Conservation (phyloP, 2,888 invertebrate genomes). For the Acronicta psi region DNA sequence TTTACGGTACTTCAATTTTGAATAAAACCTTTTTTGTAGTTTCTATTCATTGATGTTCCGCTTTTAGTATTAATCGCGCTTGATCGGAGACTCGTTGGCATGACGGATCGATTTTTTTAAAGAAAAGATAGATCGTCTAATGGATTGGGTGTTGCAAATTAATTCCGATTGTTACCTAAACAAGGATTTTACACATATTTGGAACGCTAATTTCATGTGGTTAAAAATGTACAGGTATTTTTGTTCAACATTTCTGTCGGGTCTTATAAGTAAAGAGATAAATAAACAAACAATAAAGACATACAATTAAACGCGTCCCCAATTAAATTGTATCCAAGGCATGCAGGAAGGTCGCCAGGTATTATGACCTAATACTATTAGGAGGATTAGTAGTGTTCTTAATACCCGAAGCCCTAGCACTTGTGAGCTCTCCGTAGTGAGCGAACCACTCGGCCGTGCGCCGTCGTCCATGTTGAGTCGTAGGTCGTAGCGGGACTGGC, state of each 20-base stretch:
- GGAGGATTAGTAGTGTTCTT: slow-evolving; percentile 74
- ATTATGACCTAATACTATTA: slow-evolving; percentile 81
- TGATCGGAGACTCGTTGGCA: slow-evolving; percentile 60
- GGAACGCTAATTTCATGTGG: slow-evolving; percentile 4
- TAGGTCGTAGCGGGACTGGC: slow-evolving; percentile 54
- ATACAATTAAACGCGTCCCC: slow-evolving; percentile 67
- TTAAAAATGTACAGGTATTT: slow-evolving; percentile 4
- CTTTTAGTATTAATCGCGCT: slow-evolving; percentile 56
- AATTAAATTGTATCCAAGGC: slow-evolving; percentile 70
- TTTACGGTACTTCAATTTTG: slow-evolving; percentile 57
- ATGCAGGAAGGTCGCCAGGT: slow-evolving; percentile 70
- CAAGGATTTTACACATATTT: slow-evolving; percentile 47
- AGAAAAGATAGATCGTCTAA: slow-evolving; percentile 39
- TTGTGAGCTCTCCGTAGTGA: slow-evolving; percentile 69
- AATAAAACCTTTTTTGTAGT: slow-evolving; percentile 40
- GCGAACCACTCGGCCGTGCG: slow-evolving; percentile 62
- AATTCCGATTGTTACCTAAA: slow-evolving; percentile 53
- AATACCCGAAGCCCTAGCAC: slow-evolving; percentile 83
- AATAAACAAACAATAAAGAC: slow-evolving; percentile 20
- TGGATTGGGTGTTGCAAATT: slow-evolving; percentile 60
- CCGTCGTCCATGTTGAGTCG: slow-evolving; percentile 61
- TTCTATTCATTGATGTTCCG: slow-evolving; percentile 52
- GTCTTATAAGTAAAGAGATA: background rate
- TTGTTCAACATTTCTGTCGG: background rate
- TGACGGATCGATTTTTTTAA: slow-evolving; percentile 54